Base-by-base conservation (phyloP, 2,888 invertebrate genomes). In the Lamellibrachia satsuma region DNA sequence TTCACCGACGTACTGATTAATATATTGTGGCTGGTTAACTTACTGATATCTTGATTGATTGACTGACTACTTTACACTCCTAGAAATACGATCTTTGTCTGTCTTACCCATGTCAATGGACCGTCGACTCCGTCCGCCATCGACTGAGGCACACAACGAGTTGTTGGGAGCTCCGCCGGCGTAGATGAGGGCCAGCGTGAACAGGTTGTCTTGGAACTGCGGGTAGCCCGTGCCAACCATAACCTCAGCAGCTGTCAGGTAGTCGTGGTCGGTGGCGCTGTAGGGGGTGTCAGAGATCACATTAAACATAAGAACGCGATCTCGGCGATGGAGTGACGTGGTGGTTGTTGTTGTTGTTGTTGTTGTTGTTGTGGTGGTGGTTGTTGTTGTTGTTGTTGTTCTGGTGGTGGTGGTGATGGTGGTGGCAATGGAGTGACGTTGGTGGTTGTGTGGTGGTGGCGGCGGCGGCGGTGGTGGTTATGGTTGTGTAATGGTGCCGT, bases 191-290 rank as follows among this genome's bases (percentile, higher is more conserved):
- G 91, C 52, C 91, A 52, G 27, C 15, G 91, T 52, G 91, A 15
- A 27, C 27, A 91, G 91, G 39, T 52, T 22, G 52, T 52, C 11
- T 7, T 52, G 6, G 39, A 22, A 51, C 91, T 91, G 91, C 9
- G 52, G 91, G 91, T 52, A 91, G 11, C 52, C 52, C 52, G 52
- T 51, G 52, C 52, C 52, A 7, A 51, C 39, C 51, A 7, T 52
- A 2, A 52, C 51, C 6, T 91, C 52, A 7, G 22, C 51, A 3
- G 11, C 51, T 15, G 52, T 52, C 4, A 91, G 51, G 52, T 22
- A 51, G 11, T 91, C 52, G 91, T 27, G 91, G 91, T 27, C n/a
- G 15, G 91, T 91, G 91, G 91, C n/a, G 75, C 75, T 75, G 75
- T 22, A n/a, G 75, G 75, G 11, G 15, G 57, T 11, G 57, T 57